These are phyloP conservation scores for Eledona agricola DNA, from an alignment of 2,888 invertebrate species.

Conservation along the genomic window DNA sequence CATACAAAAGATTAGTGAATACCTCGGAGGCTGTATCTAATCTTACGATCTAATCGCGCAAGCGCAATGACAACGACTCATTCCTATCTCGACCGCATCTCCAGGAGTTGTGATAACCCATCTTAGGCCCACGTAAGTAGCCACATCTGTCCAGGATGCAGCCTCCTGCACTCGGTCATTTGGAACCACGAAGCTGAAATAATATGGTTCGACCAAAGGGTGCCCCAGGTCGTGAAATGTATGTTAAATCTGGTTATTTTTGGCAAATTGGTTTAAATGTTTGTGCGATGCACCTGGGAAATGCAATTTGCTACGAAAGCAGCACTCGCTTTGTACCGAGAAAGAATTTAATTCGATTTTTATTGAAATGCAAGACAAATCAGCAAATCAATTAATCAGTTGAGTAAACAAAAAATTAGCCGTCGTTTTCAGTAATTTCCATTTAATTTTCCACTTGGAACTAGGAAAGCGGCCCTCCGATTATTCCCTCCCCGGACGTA, in stretches of 20 bases:
- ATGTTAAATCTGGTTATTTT: too few relatives aligned
- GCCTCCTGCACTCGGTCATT: slow-evolving; percentile 35
- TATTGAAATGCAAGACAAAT: slow-evolving; percentile 20
- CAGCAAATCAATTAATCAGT: slow-evolving; percentile 28
- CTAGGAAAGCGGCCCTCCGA: slow-evolving; percentile 16
- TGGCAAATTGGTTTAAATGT: too few relatives aligned
- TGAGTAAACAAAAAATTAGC: slow-evolving; percentile 22
- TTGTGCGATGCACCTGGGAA: too few relatives aligned
- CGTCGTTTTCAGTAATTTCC: slow-evolving; percentile 25
- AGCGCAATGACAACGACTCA: slow-evolving; percentile 55
- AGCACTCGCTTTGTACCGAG: slow-evolving; percentile 15
- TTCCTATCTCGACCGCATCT: slow-evolving; percentile 47
- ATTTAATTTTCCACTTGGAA: slow-evolving; percentile 25
- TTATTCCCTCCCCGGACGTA: slow-evolving; percentile 18
- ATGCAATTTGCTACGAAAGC: slow-evolving; percentile 9
- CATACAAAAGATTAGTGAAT: slow-evolving; percentile 56
- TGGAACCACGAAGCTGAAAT: too few relatives aligned
- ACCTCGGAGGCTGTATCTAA: slow-evolving; percentile 54
- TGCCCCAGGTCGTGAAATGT: too few relatives aligned
- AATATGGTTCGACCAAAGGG: too few relatives aligned
- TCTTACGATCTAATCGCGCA: slow-evolving; percentile 57
- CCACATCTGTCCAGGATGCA: slow-evolving; percentile 49
- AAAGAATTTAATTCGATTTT: slow-evolving; percentile 25
- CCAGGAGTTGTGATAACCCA: slow-evolving; percentile 49
- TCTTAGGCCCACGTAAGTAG: slow-evolving; percentile 51